phyloP scores from a whole-genome alignment of 2,888 invertebrate species.

The Drosophila incognita region DNA sequence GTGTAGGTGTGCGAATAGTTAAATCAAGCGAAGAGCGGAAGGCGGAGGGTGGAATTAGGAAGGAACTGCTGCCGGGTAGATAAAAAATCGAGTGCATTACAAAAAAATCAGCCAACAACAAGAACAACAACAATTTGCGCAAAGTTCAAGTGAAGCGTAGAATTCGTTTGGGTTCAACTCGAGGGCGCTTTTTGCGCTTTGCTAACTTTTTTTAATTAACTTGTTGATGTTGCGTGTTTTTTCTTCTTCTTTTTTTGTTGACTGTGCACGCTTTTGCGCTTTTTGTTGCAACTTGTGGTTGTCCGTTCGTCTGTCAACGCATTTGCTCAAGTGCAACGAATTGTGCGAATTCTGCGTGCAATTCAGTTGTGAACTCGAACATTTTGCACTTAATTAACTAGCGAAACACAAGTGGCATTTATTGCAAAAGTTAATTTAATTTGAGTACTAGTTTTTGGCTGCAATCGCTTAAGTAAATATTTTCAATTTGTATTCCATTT shows the following conservation, averaged over 20 bases:
- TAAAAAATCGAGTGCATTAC: conserved; percentile 19
- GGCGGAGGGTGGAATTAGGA: too few relatives aligned
- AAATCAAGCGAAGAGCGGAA: conserved; percentile 41
- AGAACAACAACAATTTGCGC: conserved; percentile 25
- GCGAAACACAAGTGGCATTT: conserved; percentile 26
- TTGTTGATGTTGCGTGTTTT: conserved; percentile 69
- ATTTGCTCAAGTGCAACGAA: conserved; percentile 53
- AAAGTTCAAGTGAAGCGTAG: conserved; percentile 77
- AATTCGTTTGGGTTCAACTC: conserved; percentile 67
- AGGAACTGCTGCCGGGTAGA: conserved; percentile 13
- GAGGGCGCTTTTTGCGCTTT: conserved; percentile 43
- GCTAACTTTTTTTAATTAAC: conserved; percentile 75
- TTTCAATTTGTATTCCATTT: neutral
- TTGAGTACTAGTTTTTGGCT: neutral
- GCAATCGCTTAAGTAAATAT: neutral
- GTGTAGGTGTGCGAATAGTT: conserved; percentile 50
- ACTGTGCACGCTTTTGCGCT: conserved; percentile 30
- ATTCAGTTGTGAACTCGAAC: conserved; percentile 64
- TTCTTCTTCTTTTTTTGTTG: conserved; percentile 19
- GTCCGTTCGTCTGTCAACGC: conserved; percentile 58
- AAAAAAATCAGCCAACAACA: neutral
- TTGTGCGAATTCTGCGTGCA: conserved; percentile 43
- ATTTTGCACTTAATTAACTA: conserved; percentile 58
- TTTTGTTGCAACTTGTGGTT: conserved; percentile 37
- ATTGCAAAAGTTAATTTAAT: conserved; percentile 37